Evolutionary conservation across 2,888 invertebrate species (phyloP).

Genomic region (Coenonympha glycerion): DNA sequence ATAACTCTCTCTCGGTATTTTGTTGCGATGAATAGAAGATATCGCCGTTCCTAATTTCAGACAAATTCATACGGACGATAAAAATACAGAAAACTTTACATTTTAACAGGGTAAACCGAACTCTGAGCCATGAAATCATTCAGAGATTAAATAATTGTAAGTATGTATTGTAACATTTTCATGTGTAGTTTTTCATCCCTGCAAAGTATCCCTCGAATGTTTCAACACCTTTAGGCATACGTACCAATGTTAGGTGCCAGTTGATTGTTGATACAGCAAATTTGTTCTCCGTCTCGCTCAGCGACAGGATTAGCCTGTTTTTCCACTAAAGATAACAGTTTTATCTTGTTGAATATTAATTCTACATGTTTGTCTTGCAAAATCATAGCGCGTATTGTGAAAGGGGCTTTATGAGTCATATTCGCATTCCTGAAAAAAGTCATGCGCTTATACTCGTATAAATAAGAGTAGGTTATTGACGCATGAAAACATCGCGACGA

Average conservation of each 20-base stretch:
- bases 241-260: constrained; percentile 59
- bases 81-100: no score
- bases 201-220: constrained; percentile 23
- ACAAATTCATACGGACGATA: no score
- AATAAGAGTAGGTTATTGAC: no score
- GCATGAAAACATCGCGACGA: not conserved
- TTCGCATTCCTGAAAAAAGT: constrained; percentile 11
- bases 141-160: not conserved
- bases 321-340: constrained; percentile 64
- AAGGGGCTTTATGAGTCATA: constrained; percentile 24
- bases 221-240: constrained; percentile 44
- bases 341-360: constrained; percentile 58
- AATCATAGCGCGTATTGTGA: constrained; percentile 35
- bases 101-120: no score
- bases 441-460: not conserved
- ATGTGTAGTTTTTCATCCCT: not conserved
- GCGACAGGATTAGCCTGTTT: constrained; percentile 67
- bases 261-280: constrained; percentile 69
- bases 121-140: no score
- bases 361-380: constrained; percentile 49
- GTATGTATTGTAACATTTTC: no score
- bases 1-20: no score
- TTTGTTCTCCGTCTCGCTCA: constrained; percentile 65
- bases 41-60: no score
- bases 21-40: no score